These are phyloP conservation scores for Trachymyrmex cornetzi DNA, from an alignment of 1,140 invertebrate genomes.

Conservation along the genomic window DNA sequence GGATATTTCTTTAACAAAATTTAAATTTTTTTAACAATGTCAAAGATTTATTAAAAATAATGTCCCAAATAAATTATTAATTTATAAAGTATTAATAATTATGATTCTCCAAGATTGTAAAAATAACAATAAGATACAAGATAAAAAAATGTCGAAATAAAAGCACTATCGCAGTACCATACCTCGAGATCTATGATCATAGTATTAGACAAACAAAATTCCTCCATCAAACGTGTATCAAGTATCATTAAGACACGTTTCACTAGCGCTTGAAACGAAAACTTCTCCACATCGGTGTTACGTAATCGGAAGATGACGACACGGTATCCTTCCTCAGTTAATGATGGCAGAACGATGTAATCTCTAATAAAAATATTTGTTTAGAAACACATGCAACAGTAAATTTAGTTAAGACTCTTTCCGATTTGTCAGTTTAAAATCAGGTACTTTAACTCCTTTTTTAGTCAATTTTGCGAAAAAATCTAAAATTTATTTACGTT, in stretches of 20 bases:
- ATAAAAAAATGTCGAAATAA: neutral
- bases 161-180: neutral
- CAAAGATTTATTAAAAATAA: neutral
- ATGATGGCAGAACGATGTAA: conserved; percentile 82
- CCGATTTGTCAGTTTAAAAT: neutral
- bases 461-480: neutral
- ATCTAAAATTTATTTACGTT: conserved; percentile 76
- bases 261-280: conserved; percentile 80
- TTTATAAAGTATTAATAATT: neutral
- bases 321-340: conserved; percentile 84
- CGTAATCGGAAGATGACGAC: conserved; percentile 82
- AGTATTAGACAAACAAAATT: conserved; percentile 83
- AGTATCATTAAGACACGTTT: conserved; percentile 84
- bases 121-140: neutral
- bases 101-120: neutral
- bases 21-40: neutral
- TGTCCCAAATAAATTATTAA: neutral
- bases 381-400: neutral
- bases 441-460: neutral
- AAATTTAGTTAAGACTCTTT: conserved; percentile 7
- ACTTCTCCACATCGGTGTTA: conserved; percentile 80
- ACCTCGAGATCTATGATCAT: conserved; percentile 85
- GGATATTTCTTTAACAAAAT: neutral
- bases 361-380: conserved; percentile 73
- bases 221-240: conserved; percentile 82